These are phyloP conservation scores for Noctuana brunneofusca DNA, from an alignment of 2,888 invertebrate species.

Conservation along the genomic window DNA sequence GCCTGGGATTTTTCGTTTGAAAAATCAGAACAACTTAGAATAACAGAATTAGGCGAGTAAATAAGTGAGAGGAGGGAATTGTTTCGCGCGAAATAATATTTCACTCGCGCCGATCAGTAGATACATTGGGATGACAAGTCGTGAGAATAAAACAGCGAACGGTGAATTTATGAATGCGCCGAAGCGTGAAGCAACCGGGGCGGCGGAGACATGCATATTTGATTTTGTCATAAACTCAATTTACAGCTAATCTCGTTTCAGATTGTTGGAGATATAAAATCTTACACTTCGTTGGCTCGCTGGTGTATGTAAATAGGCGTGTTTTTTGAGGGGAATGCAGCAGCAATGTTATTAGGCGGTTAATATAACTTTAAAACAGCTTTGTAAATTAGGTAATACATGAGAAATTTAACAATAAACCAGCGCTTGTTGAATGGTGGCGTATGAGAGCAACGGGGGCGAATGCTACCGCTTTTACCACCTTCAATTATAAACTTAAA, in stretches of 20 bases:
- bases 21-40: conserved; percentile 29
- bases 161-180: conserved; percentile 66
- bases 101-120: conserved; percentile 51
- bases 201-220: conserved; percentile 70
- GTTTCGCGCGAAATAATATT: conserved; percentile 26
- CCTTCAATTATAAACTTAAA: no score
- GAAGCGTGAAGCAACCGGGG: conserved; percentile 60
- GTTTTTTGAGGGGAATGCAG: conserved; percentile 45
- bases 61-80: conserved; percentile 17
- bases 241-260: conserved; percentile 81
- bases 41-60: conserved; percentile 31
- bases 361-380: conserved; percentile 21
- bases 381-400: no score
- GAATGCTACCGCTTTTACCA: no score
- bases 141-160: conserved; percentile 59
- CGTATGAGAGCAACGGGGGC: no score
- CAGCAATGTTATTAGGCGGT: conserved; percentile 39
- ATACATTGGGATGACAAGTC: conserved; percentile 59
- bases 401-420: no score
- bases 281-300: conserved; percentile 72
- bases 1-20: conserved; percentile 43
- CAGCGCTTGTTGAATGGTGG: no score
- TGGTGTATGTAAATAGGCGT: conserved; percentile 71
- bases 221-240: conserved; percentile 80
- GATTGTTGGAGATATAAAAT: conserved; percentile 82